Percentiles rank a stretch among this genome's conserved stretches.
Conservation (phyloP, 2,797 vertebrate genomes). For the Siniperca scherzeri region DNA sequence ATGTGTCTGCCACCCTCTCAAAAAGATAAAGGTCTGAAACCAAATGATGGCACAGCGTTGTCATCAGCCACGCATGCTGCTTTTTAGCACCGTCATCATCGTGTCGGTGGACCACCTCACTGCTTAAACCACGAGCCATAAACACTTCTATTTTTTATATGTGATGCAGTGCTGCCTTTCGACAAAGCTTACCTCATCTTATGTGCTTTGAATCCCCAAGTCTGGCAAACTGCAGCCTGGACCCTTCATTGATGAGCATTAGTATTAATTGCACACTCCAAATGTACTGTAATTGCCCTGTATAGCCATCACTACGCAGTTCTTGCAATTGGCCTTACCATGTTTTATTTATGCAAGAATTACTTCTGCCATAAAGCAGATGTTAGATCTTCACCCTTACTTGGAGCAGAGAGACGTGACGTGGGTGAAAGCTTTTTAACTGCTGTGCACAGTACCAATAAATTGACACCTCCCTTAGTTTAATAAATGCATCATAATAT, state of each 20-base stretch:
- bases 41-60: slow-evolving; percentile 47
- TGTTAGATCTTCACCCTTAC: slow-evolving; percentile 43
- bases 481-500: slow-evolving; percentile 41
- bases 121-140: slow-evolving; percentile 8
- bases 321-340: neutral
- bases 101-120: slow-evolving; percentile 20
- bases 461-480: slow-evolving; percentile 50
- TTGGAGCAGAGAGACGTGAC: slow-evolving; percentile 40
- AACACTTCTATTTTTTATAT: slow-evolving; percentile 11
- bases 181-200: slow-evolving; percentile 66
- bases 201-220: slow-evolving; percentile 68
- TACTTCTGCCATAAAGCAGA: slow-evolving; percentile 31
- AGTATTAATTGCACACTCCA: slow-evolving; percentile 30
- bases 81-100: slow-evolving; percentile 52
- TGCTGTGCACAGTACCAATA: slow-evolving; percentile 39
- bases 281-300: slow-evolving; percentile 22
- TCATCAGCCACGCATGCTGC: slow-evolving; percentile 35
- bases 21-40: slow-evolving; percentile 52
- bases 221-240: slow-evolving; percentile 35
- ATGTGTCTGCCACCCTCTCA: slow-evolving; percentile 52
- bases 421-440: slow-evolving; percentile 56
- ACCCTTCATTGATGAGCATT: slow-evolving; percentile 17
- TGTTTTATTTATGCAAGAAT: slow-evolving; percentile 51
- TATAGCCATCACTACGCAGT: slow-evolving; percentile 7
- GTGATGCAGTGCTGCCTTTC: slow-evolving; percentile 49